Evolutionary conservation across 2,797 vertebrate genomes (phyloP).

Genomic region (Peromyscus eremicus): DNA sequence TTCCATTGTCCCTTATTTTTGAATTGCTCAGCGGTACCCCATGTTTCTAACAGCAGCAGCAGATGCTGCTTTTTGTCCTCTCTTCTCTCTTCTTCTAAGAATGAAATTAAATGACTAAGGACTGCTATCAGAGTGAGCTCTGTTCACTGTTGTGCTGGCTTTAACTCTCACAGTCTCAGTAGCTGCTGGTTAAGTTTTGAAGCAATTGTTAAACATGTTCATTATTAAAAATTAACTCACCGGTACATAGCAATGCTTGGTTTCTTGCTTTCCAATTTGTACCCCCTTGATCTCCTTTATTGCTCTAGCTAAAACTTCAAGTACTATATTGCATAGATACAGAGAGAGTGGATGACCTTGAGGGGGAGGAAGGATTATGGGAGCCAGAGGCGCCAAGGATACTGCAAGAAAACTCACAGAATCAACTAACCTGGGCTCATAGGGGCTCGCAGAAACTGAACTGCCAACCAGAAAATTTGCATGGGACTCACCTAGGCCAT

Average conservation of each 20-base stretch:
- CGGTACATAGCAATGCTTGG: neutral
- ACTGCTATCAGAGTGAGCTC: neutral
- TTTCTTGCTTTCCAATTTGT: neutral
- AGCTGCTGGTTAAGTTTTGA: neutral
- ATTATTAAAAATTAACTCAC: neutral
- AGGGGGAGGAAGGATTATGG: neutral
- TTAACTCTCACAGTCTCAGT: neutral
- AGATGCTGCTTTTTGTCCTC: neutral
- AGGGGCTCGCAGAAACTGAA: neutral
- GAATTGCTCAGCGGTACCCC: neutral
- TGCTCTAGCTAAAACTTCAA: neutral
- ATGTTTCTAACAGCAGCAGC: neutral
- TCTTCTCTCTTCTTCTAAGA: neutral
- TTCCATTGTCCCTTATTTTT: neutral
- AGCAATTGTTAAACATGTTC: neutral
- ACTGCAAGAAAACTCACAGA: neutral
- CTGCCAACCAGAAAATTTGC: too few relatives aligned
- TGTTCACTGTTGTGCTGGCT: neutral
- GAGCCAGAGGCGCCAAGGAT: neutral
- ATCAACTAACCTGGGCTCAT: neutral
- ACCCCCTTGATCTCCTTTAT: neutral
- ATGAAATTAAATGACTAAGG: neutral
- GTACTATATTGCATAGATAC: neutral
- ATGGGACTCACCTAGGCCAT: neutral
- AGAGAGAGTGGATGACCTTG: neutral